Conservation (phyloP, 2,888 invertebrate genomes). For the Plagiodera versicolora region DNA sequence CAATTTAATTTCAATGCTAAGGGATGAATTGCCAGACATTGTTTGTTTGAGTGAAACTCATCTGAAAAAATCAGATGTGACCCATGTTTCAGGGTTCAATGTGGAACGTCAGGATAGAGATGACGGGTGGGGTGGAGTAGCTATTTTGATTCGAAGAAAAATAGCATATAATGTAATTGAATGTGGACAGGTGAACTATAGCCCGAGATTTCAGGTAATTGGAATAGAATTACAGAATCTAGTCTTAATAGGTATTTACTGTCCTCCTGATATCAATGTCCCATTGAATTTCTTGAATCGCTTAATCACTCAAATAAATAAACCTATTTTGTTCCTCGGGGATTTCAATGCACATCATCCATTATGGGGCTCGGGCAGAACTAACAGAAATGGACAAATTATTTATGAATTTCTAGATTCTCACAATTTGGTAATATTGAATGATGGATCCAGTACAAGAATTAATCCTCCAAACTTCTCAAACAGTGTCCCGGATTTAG, state of each 20-base stretch:
- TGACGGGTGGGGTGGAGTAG: neutral
- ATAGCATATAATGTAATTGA: neutral
- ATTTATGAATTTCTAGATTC: neutral
- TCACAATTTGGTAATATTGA: neutral
- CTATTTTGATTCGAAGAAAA: neutral
- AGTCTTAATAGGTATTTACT: too few relatives aligned
- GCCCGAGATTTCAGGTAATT: neutral
- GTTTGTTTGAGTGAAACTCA: neutral
- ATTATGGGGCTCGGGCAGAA: neutral
- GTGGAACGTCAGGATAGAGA: neutral
- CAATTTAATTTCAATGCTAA: neutral
- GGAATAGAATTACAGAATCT: too few relatives aligned
- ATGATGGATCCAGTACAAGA: constrained; percentile 4
- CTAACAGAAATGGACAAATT: neutral
- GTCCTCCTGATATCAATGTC: too few relatives aligned
- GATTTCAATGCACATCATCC: constrained; percentile 4
- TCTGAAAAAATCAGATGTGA: neutral
- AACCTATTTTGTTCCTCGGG: neutral
- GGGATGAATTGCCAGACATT: neutral
- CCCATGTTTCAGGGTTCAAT: neutral
- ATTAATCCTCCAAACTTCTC: neutral
- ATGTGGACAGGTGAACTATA: neutral
- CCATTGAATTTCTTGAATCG: too few relatives aligned
- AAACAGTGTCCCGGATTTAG: neutral
- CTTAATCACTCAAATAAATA: neutral